phyloP scores from a whole-genome alignment of 2,888 invertebrate genomes.

The Tethea ocularis region DNA sequence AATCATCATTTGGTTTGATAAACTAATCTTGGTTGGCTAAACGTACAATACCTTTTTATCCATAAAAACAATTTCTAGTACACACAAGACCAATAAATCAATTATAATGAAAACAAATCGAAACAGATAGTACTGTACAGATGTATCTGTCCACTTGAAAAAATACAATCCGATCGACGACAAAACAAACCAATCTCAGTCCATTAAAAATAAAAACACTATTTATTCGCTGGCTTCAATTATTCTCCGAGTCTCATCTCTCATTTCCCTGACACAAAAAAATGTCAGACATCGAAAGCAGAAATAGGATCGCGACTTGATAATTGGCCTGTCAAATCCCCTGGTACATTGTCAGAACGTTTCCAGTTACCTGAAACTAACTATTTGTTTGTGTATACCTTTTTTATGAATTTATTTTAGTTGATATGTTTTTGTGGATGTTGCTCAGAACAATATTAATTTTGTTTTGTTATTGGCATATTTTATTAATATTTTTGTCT shows the following conservation, averaged over 20 bases:
- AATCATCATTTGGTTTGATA: no score
- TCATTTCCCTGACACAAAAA: slow-evolving; percentile 42
- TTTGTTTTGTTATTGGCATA: not conserved
- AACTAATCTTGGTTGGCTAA: no score
- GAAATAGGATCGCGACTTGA: slow-evolving; percentile 39
- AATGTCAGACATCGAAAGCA: slow-evolving; percentile 45
- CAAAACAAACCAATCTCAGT: slow-evolving; percentile 2
- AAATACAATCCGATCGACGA: slow-evolving; percentile 31
- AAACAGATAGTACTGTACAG: not conserved
- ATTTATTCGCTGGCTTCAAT: slow-evolving; percentile 49
- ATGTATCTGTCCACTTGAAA: slow-evolving; percentile 15
- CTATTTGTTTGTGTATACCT: slow-evolving; percentile 10
- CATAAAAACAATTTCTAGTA: no score
- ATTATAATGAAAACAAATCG: not conserved
- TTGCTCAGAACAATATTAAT: not conserved
- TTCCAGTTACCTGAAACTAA: slow-evolving; percentile 28
- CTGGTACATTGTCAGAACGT: slow-evolving; percentile 32
- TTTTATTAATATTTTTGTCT: not conserved
- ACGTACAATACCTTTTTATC: no score
- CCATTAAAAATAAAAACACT: slow-evolving; percentile 28
- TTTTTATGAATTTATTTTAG: not conserved
- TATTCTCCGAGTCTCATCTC: slow-evolving; percentile 39
- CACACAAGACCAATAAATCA: no score
- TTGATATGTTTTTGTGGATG: not conserved
- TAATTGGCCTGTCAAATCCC: slow-evolving; percentile 61